Conservation (phyloP, 2,888 invertebrate genomes). For the Volucella bombylans region DNA sequence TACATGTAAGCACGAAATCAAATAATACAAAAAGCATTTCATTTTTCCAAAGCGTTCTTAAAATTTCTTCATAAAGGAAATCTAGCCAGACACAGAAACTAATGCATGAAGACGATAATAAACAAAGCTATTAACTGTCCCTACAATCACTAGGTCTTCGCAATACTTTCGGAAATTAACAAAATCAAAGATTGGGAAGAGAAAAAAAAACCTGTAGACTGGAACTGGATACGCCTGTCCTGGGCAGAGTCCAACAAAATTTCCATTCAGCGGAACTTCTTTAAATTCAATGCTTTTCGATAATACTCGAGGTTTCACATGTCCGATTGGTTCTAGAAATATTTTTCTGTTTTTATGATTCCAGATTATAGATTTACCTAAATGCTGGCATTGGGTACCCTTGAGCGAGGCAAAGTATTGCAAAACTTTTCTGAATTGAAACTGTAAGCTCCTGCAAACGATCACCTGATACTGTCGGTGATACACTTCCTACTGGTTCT, state of each 20-base stretch:
- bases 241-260: conserved; percentile 81
- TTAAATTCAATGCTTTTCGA: conserved; percentile 80
- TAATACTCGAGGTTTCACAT: conserved; percentile 80
- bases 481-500: conserved; percentile 88
- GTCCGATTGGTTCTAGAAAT: conserved; percentile 80
- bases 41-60: conserved; percentile 51
- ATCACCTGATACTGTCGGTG: conserved; percentile 85
- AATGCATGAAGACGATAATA: neutral
- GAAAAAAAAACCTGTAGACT: conserved; percentile 85
- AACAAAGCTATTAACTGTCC: too few species aligned
- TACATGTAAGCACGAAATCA: too few species aligned
- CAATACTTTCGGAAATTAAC: neutral
- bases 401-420: conserved; percentile 89
- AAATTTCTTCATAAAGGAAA: conserved; percentile 4
- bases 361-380: conserved; percentile 85
- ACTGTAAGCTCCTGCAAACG: conserved; percentile 84
- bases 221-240: conserved; percentile 85
- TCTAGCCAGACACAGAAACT: conserved; percentile 32
- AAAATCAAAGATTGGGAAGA: neutral
- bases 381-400: conserved; percentile 89
- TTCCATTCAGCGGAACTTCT: conserved; percentile 76
- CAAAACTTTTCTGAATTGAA: conserved; percentile 83
- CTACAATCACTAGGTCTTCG: neutral
- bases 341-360: conserved; percentile 32
- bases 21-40: conserved; percentile 41